Base-by-base conservation (phyloP, 2,888 invertebrate genomes). In the Euplexia lucipara region DNA sequence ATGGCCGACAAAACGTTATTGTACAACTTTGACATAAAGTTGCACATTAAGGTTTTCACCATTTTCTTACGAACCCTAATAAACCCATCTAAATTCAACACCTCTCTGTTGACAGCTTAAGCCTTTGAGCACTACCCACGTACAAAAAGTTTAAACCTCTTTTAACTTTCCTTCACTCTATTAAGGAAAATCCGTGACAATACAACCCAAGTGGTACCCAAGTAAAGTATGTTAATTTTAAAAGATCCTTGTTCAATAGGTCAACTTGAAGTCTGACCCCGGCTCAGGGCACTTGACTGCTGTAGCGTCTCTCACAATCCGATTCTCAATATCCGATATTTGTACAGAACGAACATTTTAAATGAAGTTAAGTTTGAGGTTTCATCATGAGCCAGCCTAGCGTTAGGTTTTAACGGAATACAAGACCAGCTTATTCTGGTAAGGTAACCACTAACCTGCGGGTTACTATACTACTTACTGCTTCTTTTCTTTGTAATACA, bases 41-140 rank as follows among this genome's bases (percentile, higher is more conserved):
- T 26, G 26, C 26, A 26, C 5, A 3, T 26, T 26, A 26, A 26
- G 5, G 26, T 26, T 26, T 26, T 26, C 5, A 26, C 26, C 26
- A 26, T 26, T 26, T 26, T 26, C 26, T 2, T 26, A 26, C 26
- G 26, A 26, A 26, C 26, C 26, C 26, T 26, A 57, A 58, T 53
- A 71, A 57, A 57, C 57, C 47, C 35, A 51, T 75, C n/a, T 70
- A 64, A 54, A 64, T 57, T 64, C 56, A 67, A 54, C 67, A 68
- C 20, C 41, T 60, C 14, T 45, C 56, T 60, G 44, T 75, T 51
- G 58, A 62, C 45, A 74, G 20, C 49, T 62, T 45, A 56, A 64
- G 47, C 45, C 22, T 53, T 48, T 57, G 51, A 66, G 62, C 22
- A 60, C 53, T 51, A 41, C 71, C 62, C 51, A 75, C 62, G 47